Conservation (phyloP, 2,797 vertebrate species). For the Acrossocheilus fasciatus region DNA sequence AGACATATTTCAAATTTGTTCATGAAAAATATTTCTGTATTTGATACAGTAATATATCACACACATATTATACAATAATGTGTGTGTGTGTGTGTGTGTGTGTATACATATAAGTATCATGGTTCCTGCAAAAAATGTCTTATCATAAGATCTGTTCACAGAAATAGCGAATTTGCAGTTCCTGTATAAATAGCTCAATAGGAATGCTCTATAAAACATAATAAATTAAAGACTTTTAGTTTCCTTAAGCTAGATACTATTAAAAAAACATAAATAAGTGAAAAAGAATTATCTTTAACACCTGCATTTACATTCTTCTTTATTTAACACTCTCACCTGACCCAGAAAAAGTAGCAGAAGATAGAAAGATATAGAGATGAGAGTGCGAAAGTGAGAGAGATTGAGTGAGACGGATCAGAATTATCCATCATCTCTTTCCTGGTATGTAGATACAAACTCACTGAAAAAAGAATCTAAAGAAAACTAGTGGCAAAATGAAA, state of each 20-base stretch:
- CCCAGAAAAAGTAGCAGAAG: slow-evolving; percentile 27
- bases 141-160: neutral
- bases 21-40: neutral
- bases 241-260: neutral
- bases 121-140: neutral
- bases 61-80: too few relatives aligned
- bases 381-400: slow-evolving; percentile 31
- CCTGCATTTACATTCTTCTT: slow-evolving; percentile 17
- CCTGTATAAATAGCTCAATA: neutral
- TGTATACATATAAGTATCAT: neutral
- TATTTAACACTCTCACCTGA: slow-evolving; percentile 28
- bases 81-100: neutral
- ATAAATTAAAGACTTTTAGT: neutral
- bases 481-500: neutral
- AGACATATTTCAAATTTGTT: neutral
- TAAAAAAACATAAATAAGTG: neutral
- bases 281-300: neutral
- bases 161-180: too few relatives aligned
- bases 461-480: neutral
- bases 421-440: slow-evolving; percentile 42
- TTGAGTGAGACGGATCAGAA: slow-evolving; percentile 12
- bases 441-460: slow-evolving; percentile 36
- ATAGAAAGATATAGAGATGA: slow-evolving; percentile 16
- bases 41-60: neutral
- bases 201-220: too few relatives aligned